Evolutionary conservation across 2,888 invertebrate genomes (phyloP).

Genomic region (Polydrusus tereticollis): DNA sequence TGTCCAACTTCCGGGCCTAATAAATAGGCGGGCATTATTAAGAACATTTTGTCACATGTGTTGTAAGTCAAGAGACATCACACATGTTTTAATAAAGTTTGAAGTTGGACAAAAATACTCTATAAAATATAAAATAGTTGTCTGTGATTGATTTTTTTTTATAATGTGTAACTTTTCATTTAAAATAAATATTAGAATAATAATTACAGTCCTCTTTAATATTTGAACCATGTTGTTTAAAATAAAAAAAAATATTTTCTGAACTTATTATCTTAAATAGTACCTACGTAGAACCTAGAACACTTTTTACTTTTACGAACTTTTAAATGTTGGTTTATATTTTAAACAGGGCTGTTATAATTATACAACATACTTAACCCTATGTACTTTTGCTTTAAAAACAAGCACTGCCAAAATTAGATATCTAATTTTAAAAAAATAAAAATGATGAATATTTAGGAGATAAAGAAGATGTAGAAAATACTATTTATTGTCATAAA

Average conservation of each 20-base stretch:
- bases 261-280: no score
- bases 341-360: neutral
- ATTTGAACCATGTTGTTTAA: neutral
- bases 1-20: neutral
- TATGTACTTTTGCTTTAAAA: slow-evolving; percentile 18
- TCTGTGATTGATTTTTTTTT: slow-evolving; percentile 62
- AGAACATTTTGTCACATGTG: no score
- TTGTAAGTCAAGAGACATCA: no score
- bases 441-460: neutral
- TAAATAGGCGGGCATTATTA: neutral
- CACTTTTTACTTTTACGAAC: neutral
- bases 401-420: slow-evolving; percentile 35
- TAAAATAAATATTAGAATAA: slow-evolving; percentile 21
- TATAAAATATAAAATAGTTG: slow-evolving; percentile 57
- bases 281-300: no score
- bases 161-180: slow-evolving; percentile 51
- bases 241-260: neutral
- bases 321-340: neutral
- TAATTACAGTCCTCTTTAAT: neutral
- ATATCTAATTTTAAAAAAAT: slow-evolving; percentile 4
- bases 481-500: slow-evolving; percentile 27
- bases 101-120: slow-evolving; percentile 55
- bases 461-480: neutral
- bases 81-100: slow-evolving; percentile 12
- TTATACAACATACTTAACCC: slow-evolving; percentile 4